Conservation (phyloP, 2,888 invertebrate genomes). For the Drosophila testacea region DNA sequence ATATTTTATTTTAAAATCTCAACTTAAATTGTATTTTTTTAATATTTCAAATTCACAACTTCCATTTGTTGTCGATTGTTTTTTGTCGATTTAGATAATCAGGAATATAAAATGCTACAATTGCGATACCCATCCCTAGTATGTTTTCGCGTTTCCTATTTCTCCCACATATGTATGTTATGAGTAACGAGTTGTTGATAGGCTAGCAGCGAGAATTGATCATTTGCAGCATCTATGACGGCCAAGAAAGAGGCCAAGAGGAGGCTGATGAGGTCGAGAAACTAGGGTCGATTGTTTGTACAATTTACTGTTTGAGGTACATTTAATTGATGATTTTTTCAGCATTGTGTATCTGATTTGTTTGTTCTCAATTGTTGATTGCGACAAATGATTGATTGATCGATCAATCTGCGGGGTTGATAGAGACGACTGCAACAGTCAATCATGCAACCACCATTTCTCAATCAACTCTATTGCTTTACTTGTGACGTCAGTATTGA, state of each 20-base stretch:
- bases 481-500: slow-evolving; percentile 72
- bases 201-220: slow-evolving; percentile 37
- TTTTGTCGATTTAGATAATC: too few relatives aligned
- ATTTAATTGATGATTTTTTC: slow-evolving; percentile 48
- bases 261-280: too few relatives aligned
- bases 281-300: slow-evolving; percentile 22
- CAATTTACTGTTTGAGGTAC: slow-evolving; percentile 26
- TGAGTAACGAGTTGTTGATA: slow-evolving; percentile 38
- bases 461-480: not conserved
- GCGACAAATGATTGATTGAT: slow-evolving; percentile 36
- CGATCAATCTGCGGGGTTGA: slow-evolving; percentile 28
- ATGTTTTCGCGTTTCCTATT: slow-evolving; percentile 16
- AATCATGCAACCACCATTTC: not conserved
- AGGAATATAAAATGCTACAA: too few relatives aligned
- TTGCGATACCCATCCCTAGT: not conserved
- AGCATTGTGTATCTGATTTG: slow-evolving; percentile 31
- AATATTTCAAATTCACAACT: too few relatives aligned
- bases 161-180: not conserved
- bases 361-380: slow-evolving; percentile 38
- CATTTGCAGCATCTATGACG: slow-evolving; percentile 38
- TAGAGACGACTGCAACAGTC: not conserved
- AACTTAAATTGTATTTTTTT: too few relatives aligned
- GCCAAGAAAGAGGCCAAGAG: not conserved
- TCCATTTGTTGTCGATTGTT: too few relatives aligned
- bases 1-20: too few relatives aligned